Evolutionary conservation across 2,888 invertebrate species (phyloP), one percentile per base, ranked within the genome.

Genomic region (Chrysomela aeneicollis): DNA sequence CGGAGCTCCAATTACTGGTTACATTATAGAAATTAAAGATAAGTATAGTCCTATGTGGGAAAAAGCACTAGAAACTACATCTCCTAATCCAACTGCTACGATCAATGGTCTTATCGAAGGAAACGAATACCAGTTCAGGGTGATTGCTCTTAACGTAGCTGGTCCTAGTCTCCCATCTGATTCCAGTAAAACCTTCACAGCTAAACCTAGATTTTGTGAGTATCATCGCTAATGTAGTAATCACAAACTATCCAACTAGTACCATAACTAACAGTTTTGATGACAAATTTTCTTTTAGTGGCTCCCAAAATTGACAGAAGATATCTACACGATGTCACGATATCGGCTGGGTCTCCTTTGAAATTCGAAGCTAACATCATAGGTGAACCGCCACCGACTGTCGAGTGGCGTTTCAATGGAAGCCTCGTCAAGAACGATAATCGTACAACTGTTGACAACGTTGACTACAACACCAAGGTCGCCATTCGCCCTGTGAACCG

Each of bases 231-330:
- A 59, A 19, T 42, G 22, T 35, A 52, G 10, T 30, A 15, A 3
- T 26, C 6, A 3, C 26, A n/a, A n/a, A n/a, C n/a, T n/a, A n/a
- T n/a, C n/a, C n/a, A n/a, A n/a, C n/a, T n/a, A n/a, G n/a, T n/a
- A n/a, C n/a, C n/a, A n/a, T n/a, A n/a, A n/a, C n/a, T n/a, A n/a
- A n/a, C n/a, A n/a, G n/a, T 26, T 26, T 26, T 6, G 3, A 26
- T 26, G 6, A 26, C 26, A 26, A 5, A 5, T 3, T 5, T 51
- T 53, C 32, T 51, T 85, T 68, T 80, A 90, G 90, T 97, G 81
- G 95, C 97, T 70, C 98, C 98, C 17, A 94, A 94, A 85, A 98
- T 99, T 82, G 97, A 98, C 84, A 89, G 97, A 67, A 90, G 95
- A 72, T 93, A 96, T 79, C 87, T 98, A 22, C 90, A 95, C 42